phyloP scores from a whole-genome alignment of 2,113 vertebrate species.

The Bufo gargarizans region DNA sequence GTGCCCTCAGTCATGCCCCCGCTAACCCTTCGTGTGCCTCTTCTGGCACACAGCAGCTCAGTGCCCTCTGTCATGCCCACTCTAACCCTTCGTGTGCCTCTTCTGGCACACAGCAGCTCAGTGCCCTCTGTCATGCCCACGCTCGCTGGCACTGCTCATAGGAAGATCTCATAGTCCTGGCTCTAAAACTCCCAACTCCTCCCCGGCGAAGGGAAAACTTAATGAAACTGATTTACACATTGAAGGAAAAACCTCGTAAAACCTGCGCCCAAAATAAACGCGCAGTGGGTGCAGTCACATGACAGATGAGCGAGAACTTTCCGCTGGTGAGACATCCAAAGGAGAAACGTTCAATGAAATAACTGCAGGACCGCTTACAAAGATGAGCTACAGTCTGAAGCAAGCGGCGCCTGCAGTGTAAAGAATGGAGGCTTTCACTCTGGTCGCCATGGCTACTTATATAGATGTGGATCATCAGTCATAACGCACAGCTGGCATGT shows the following conservation, averaged over 20 bases:
- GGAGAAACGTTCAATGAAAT: neutral
- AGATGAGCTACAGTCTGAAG: neutral
- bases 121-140: neutral
- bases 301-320: neutral
- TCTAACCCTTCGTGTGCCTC: neutral
- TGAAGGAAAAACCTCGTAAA: neutral
- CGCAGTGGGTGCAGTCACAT: neutral
- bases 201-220: neutral
- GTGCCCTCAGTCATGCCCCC: neutral
- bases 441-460: neutral
- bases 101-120: neutral
- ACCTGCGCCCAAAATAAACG: neutral
- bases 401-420: neutral
- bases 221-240: neutral
- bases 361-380: neutral
- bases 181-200: neutral
- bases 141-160: neutral
- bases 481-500: too few species aligned
- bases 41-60: neutral
- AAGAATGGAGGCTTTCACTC: neutral
- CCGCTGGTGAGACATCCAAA: neutral
- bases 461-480: too few species aligned
- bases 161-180: neutral
- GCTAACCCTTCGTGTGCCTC: neutral
- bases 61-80: neutral